Evolutionary conservation across 1,140 invertebrate genomes (phyloP).

Genomic region (Drosophila punjabiensis): DNA sequence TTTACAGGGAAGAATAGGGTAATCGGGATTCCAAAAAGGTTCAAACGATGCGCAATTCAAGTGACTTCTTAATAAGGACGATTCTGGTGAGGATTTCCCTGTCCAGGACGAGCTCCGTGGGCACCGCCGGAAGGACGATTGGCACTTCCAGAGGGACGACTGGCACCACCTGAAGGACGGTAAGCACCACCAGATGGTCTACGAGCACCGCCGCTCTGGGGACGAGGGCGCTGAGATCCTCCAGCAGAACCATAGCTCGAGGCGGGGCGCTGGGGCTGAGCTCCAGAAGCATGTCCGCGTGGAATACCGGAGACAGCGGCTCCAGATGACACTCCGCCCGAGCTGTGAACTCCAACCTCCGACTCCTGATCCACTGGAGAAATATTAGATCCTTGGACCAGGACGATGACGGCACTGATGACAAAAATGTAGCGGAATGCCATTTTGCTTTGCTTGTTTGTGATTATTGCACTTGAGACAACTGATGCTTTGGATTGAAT

Average conservation of each 20-base stretch:
- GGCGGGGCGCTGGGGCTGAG: slow-evolving; percentile 26
- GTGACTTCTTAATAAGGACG: slow-evolving; percentile 9
- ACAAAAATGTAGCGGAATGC: slow-evolving; percentile 20
- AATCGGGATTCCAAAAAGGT: neutral
- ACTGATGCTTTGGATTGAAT: slow-evolving; percentile 4
- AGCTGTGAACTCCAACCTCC: slow-evolving; percentile 9
- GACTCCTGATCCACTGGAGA: slow-evolving; percentile 21
- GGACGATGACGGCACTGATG: slow-evolving; percentile 32
- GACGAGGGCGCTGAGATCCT: slow-evolving; percentile 12
- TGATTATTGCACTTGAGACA: slow-evolving; percentile 17
- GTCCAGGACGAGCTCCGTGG: slow-evolving; percentile 11
- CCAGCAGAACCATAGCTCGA: slow-evolving; percentile 5
- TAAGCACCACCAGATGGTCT: slow-evolving; percentile 2
- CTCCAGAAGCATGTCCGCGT: neutral
- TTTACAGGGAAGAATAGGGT: neutral
- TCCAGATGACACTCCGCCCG: slow-evolving; percentile 16
- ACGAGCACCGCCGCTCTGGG: slow-evolving; percentile 7
- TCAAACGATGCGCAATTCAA: neutral
- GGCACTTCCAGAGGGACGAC: slow-evolving; percentile 1
- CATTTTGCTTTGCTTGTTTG: slow-evolving; percentile 10
- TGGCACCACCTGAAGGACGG: slow-evolving; percentile 1
- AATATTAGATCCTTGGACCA: slow-evolving; percentile 32
- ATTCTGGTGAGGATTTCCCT: slow-evolving; percentile 14
- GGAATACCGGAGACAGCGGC: neutral
- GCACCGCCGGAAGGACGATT: slow-evolving; percentile 9